Evolutionary conservation across 2,797 vertebrate genomes (phyloP).

Genomic region (Epinephelus malabaricus): DNA sequence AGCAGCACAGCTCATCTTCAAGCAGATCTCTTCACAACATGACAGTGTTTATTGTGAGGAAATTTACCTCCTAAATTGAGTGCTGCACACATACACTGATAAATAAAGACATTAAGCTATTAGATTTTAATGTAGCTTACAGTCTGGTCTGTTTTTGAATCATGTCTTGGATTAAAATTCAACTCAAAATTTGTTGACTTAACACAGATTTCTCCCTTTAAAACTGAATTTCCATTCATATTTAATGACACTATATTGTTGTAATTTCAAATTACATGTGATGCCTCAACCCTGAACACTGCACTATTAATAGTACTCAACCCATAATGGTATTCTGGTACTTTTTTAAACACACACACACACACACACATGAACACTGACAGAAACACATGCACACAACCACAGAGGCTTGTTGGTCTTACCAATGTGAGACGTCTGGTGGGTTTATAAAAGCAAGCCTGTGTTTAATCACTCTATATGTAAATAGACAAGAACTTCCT

Average conservation of each 20-base stretch:
- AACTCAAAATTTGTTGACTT: slow-evolving; percentile 17
- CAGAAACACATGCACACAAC: slow-evolving; percentile 42
- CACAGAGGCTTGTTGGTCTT: slow-evolving; percentile 59
- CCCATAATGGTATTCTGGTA: slow-evolving; percentile 27
- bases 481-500: slow-evolving; percentile 84
- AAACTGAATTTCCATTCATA: slow-evolving; percentile 25
- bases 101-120: neutral
- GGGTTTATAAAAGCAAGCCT: slow-evolving; percentile 67
- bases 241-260: slow-evolving; percentile 37
- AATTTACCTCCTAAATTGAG: neutral
- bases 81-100: slow-evolving; percentile 7
- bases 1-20: neutral
- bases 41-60: neutral
- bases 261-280: slow-evolving; percentile 39
- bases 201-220: slow-evolving; percentile 3
- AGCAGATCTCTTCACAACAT: neutral
- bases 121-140: neutral
- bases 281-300: slow-evolving; percentile 22
- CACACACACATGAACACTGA: slow-evolving; percentile 12
- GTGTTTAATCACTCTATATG: slow-evolving; percentile 82
- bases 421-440: slow-evolving; percentile 61
- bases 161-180: slow-evolving; percentile 10
- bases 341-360: slow-evolving; percentile 3
- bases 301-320: slow-evolving; percentile 46
- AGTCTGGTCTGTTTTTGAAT: neutral